Base-by-base conservation (phyloP, 2,888 invertebrate species). In the Spodoptera littoralis region DNA sequence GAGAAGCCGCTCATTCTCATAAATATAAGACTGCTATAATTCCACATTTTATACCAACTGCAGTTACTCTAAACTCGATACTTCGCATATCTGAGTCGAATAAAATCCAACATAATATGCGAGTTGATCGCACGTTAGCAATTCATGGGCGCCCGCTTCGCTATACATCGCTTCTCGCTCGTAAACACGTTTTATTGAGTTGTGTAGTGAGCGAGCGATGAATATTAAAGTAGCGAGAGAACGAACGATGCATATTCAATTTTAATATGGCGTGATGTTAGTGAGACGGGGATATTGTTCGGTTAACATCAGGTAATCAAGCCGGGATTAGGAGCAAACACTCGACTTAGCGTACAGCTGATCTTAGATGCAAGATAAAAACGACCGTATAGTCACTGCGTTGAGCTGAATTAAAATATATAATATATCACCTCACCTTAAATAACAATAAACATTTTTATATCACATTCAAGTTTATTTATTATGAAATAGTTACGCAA, bases 101-200 rank as follows among this genome's bases (percentile, higher is more conserved):
- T 79, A 77, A 81, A 78, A 66, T 75, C 61, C 67, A 44, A 59
- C 62, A 70, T 73, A 75, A 79, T 66, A 55, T 73, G 73, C 65
- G 56, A 78, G 72, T 75, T 74, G 82, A 83, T 84, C 80, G 80
- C 76, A 70, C 73, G 85, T 89, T 88, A 90, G 82, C 84, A 84
- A 89, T 89, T 86, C 87, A 89, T 83, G 71, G 62, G 73, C 70
- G 59, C 68, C 57, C 74, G 77, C 78, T 85, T 80, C 84, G 82
- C 84, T 85, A 81, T 91, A 88, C 90, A 90, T 87, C 87, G 90
- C 75, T 75, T 81, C 80, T 76, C 81, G 82, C 78, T 89, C 89
- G 88, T 91, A 91, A 92, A 92, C 88, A 88, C 85, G 84, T 85
- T 91, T 88, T 90, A 91, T 91, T 87, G 90, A 88, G 86, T 85